Evolutionary conservation across 2,888 invertebrate species (phyloP), one percentile per base, ranked within the genome.

Genomic region (Chironomus tentans): DNA sequence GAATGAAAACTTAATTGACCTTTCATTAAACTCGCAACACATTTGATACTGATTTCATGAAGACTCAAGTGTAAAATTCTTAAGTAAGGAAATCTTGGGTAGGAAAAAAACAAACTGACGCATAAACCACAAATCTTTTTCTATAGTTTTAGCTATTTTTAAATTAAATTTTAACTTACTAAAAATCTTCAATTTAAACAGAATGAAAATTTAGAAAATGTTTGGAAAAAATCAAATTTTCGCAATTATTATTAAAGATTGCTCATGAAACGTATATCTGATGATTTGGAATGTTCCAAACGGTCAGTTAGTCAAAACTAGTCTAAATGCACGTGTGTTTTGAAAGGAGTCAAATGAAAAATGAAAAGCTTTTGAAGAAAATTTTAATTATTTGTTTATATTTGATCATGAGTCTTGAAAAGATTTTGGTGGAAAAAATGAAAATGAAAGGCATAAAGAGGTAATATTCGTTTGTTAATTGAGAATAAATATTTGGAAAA

Each of bases 401-500:
- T 46, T 47, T 28, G 24, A 65, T 18, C 65, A 24, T 22, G 13
- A 24, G 13, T 65, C 56, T 65, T 65, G 21, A 24, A 65, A 65
- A 24, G 65, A 56, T 15, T 56, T 56, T n/a, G 38, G 38, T 38
- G 38, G 38, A 38, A 38, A 38, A 38, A 38, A 38, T 38, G 1
- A 38, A 10, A 38, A 38, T 62, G 47, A 65, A 61, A 50, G 65
- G 65, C 65, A 65, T 65, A 13, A 22, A 24, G 46, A 65, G 68
- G 65, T 62, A 74, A 68, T 74, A 18, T 74, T 46, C 50, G 38
- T 68, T 72, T 46, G 74, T 68, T 68, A 48, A 74, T 74, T 74
- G 74, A 74, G 74, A 74, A 68, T 74, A 74, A 74, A 74, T 74
- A 74, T 74, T 74, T 74, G 65, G 74, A 62, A 47, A 74, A 68